These are phyloP conservation scores for Melanogrammus aeglefinus DNA, from an alignment of 2,797 vertebrate species.

Conservation along the genomic window DNA sequence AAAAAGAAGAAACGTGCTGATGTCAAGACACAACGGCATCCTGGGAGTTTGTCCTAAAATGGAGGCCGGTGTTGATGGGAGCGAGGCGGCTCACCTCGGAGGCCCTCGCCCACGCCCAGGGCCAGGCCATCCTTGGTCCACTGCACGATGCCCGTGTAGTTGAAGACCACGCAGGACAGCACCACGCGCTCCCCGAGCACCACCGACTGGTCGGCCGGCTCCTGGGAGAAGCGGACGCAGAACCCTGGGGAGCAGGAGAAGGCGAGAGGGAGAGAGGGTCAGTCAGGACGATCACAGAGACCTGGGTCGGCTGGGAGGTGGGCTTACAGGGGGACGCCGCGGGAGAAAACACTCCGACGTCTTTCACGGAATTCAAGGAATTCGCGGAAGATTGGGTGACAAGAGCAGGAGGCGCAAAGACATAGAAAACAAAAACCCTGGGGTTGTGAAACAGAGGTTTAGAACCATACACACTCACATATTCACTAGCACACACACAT, in stretches of 20 bases:
- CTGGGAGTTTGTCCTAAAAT: too few relatives aligned
- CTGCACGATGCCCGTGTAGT: conserved; percentile 94
- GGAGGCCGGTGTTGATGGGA: too few relatives aligned
- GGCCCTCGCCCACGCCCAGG: conserved; percentile 87
- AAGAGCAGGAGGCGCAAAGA: too few relatives aligned
- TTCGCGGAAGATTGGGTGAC: neutral
- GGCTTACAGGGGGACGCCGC: too few relatives aligned
- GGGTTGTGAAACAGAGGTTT: neutral
- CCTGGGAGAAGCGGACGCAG: conserved; percentile 87
- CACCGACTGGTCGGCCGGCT: conserved; percentile 91
- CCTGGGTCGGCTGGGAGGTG: neutral
- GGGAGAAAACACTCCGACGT: too few relatives aligned
- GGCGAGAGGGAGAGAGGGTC: neutral
- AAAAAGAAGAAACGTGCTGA: too few relatives aligned
- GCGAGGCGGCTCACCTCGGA: conserved; percentile 75
- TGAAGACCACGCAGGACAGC: conserved; percentile 88
- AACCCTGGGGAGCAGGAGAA: conserved; percentile 62
- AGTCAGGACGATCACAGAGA: conserved; percentile 4
- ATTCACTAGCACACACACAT: neutral
- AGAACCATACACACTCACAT: neutral
- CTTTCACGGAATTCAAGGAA: neutral
- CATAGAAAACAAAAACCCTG: neutral
- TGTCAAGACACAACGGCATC: too few relatives aligned
- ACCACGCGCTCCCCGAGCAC: conserved; percentile 86
- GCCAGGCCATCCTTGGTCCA: conserved; percentile 97